A percentile compares a stretch with the other conserved stretches of the same genome.
Conservation (phyloP, 2,797 vertebrate species). For the Hyperoplus immaculatus region DNA sequence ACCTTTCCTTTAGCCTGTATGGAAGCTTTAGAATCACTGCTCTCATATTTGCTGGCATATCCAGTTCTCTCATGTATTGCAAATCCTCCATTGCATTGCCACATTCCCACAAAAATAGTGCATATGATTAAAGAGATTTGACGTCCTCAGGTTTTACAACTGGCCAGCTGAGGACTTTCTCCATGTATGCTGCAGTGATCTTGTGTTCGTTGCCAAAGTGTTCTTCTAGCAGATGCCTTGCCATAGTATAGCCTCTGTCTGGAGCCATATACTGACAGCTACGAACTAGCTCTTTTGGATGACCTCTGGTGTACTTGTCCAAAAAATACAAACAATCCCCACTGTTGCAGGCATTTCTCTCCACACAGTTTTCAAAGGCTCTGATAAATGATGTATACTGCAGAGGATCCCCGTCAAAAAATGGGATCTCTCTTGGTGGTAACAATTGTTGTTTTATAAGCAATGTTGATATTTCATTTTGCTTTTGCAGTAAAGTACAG, state of each 20-base stretch:
- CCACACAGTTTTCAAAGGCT: slow-evolving; percentile 40
- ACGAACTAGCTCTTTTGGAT: slow-evolving; percentile 23
- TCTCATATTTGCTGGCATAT: not conserved
- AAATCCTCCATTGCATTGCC: slow-evolving; percentile 21
- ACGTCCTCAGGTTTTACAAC: not conserved
- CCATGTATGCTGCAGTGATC: slow-evolving; percentile 24
- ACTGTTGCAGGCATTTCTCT: slow-evolving; percentile 13
- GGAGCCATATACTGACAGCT: slow-evolving; percentile 31
- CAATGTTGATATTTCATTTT: no score
- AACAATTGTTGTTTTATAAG: slow-evolving; percentile 6
- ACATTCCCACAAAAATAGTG: slow-evolving; percentile 2
- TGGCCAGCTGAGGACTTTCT: slow-evolving; percentile 30
- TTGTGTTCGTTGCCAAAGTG: slow-evolving; percentile 33
- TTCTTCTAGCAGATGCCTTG: slow-evolving; percentile 28
- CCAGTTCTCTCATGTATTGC: not conserved
- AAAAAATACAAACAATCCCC: slow-evolving; percentile 32
- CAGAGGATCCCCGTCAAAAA: slow-evolving; percentile 42
- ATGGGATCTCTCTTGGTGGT: slow-evolving; percentile 29
- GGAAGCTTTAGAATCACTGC: no score
- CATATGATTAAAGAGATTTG: slow-evolving; percentile 4
- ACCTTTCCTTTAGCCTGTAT: no score
- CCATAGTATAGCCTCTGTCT: slow-evolving; percentile 32
- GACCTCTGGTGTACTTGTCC: slow-evolving; percentile 31
- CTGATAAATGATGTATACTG: slow-evolving; percentile 31
- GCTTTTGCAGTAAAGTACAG: no score